These are phyloP conservation scores for Poeciliopsis occidentalis DNA, from an alignment of 2,113 vertebrate genomes.

Conservation along the genomic window DNA sequence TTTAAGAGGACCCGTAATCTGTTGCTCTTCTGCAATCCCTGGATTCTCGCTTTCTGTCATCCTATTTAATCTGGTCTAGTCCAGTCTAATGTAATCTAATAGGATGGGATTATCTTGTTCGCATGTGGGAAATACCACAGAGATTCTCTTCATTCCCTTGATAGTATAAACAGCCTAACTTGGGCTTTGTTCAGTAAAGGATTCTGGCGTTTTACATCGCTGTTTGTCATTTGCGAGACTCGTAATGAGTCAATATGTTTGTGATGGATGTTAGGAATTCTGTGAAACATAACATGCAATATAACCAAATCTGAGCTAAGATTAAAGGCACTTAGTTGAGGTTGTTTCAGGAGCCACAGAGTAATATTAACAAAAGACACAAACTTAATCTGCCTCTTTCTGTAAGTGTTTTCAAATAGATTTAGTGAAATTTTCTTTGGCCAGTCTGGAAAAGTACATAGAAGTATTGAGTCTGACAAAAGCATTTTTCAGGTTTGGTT, in stretches of 20 bases:
- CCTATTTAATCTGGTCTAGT: constrained; percentile 64
- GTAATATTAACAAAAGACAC: not conserved
- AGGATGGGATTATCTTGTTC: constrained; percentile 62
- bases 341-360: not conserved
- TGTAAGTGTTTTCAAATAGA: not conserved
- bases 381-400: not conserved
- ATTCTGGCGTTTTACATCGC: not conserved
- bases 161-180: constrained; percentile 17
- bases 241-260: not conserved
- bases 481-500: not conserved
- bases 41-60: constrained; percentile 62
- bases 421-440: not conserved
- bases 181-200: constrained; percentile 22
- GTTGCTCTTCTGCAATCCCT: constrained; percentile 65
- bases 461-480: not conserved
- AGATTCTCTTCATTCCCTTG: constrained; percentile 37
- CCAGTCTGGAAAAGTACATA: not conserved
- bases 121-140: constrained; percentile 44
- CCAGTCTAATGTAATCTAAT: constrained; percentile 67
- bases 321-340: not conserved
- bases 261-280: not conserved
- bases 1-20: constrained; percentile 63
- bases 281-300: not conserved
- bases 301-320: constrained; percentile 8
- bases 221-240: constrained; percentile 6